Base-by-base conservation (phyloP, 2,888 invertebrate species). In the Ophioninae sp. region DNA sequence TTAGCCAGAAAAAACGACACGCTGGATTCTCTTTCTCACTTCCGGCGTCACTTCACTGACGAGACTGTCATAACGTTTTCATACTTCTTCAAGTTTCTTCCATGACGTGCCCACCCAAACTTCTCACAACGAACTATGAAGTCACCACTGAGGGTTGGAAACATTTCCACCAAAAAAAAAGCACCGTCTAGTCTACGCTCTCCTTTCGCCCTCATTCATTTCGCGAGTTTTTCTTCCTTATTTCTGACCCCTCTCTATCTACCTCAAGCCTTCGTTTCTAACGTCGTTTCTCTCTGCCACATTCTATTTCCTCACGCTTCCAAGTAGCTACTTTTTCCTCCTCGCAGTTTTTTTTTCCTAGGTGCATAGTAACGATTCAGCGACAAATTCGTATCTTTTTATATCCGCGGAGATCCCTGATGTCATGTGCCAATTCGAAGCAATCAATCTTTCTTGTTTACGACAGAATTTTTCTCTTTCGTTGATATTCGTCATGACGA, bases 41-140 rank as follows among this genome's bases (percentile, higher is more conserved):
- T 75, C 30, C 44, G 37, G 51, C 20, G 41, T 41, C 69, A 39
- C 74, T 74, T 58, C 51, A 61, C 44, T 37, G 72, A 51, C 39
- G 64, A 78, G 73, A 76, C 68, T 72, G 76, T 64, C 72, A 65
- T 44, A 56, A 77, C 63, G 61, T 67, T 75, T 71, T 81, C 76
- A 71, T 82, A 58, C 68, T 67, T 67, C 68, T 41, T 58, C 37
- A 59, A 72, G 13, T 67, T 77, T 77, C 67, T 74, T 68, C 59
- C 23, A 59, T 68, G n/a, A 23, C 44, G 41, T 9, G 10, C 23
- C 13, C 67, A 30, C 39, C 17, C 23, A 44, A 63, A 64, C 63
- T 64, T 37, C 22, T 67, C 23, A 22, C 41, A 6, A 67, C 59
- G 67, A 22, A 39, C 2, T 64, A 41, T 30, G 6, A 63, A 73